Percentiles rank a stretch among this genome's conserved stretches.
These are phyloP conservation scores for Drosophila merina DNA, from an alignment of 2,888 invertebrate genomes.

Conservation along the genomic window DNA sequence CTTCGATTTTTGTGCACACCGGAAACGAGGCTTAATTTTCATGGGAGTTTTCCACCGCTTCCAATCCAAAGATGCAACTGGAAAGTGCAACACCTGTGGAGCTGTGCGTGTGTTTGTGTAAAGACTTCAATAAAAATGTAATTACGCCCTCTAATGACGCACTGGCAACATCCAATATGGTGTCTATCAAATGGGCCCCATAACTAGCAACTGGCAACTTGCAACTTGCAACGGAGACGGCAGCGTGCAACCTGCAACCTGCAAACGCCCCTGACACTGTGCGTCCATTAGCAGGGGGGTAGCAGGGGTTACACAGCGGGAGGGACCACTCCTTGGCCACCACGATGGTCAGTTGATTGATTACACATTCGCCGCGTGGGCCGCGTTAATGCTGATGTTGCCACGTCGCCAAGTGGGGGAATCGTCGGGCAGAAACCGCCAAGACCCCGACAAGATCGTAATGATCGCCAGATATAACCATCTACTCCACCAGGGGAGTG, in stretches of 20 bases:
- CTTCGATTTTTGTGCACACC: conserved; percentile 34
- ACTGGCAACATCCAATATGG: conserved; percentile 45
- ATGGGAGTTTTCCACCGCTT: conserved; percentile 56
- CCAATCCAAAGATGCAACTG: conserved; percentile 22
- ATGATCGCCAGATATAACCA: conserved; percentile 24
- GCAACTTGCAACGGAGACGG: not conserved
- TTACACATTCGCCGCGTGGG: conserved; percentile 71
- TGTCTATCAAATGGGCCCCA: conserved; percentile 32
- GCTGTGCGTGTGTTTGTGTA: not conserved
- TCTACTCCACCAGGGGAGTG: conserved; percentile 4
- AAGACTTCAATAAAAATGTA: conserved; percentile 69
- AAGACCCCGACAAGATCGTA: conserved; percentile 20
- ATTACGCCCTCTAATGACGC: conserved; percentile 74
- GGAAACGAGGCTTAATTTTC: conserved; percentile 66
- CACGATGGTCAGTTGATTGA: conserved; percentile 68
- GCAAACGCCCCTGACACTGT: conserved; percentile 71
- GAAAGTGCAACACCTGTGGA: conserved; percentile 35
- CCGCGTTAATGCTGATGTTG: conserved; percentile 55
- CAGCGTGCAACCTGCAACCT: conserved; percentile 21
- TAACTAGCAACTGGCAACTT: conserved; percentile 15
- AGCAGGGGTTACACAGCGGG: conserved; percentile 11
- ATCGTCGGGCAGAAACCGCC: conserved; percentile 15
- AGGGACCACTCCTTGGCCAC: conserved; percentile 30
- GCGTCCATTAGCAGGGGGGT: conserved; percentile 66
- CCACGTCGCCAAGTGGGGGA: conserved; percentile 43